Conservation (phyloP, 2,888 invertebrate genomes). For the Scelioninae gen. 1 region DNA sequence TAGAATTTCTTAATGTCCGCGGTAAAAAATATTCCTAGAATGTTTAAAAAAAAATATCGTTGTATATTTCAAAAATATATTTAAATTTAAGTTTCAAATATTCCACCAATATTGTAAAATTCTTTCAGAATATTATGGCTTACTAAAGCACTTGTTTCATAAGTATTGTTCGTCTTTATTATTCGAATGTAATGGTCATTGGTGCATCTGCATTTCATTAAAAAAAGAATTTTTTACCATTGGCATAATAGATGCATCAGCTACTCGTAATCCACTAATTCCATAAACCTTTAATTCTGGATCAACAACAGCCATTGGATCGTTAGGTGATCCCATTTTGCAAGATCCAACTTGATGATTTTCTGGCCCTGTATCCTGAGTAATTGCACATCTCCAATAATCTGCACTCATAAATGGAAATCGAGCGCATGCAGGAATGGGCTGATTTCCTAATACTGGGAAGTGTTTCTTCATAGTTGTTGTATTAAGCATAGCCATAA, state of each 20-base stretch:
- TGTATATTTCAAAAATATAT: too few species aligned
- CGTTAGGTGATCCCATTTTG: constrained; percentile 91
- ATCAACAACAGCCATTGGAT: constrained; percentile 91
- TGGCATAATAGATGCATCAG: constrained; percentile 88
- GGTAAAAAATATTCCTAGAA: too few species aligned
- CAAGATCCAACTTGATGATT: constrained; percentile 93
- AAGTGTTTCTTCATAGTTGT: constrained; percentile 83
- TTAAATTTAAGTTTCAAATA: too few species aligned
- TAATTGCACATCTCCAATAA: constrained; percentile 91
- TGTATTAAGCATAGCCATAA: constrained; percentile 86
- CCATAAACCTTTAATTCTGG: constrained; percentile 88
- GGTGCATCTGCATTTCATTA: too few species aligned
- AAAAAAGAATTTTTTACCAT: constrained; percentile 79
- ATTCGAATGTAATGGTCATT: too few species aligned
- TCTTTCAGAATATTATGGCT: too few species aligned
- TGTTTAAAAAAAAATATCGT: too few species aligned
- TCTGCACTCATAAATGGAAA: constrained; percentile 86
- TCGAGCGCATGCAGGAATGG: constrained; percentile 76
- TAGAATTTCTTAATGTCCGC: too few species aligned
- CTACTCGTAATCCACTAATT: constrained; percentile 86
- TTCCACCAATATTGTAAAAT: too few species aligned
- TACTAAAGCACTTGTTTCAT: too few species aligned
- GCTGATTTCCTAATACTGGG: constrained; percentile 75
- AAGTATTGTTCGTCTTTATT: too few species aligned
- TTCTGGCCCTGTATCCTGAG: constrained; percentile 90